A percentile compares a stretch with the other conserved stretches of the same genome.
Evolutionary conservation across 2,113 vertebrate species (phyloP).

Genomic region (Amphiprion ocellaris): DNA sequence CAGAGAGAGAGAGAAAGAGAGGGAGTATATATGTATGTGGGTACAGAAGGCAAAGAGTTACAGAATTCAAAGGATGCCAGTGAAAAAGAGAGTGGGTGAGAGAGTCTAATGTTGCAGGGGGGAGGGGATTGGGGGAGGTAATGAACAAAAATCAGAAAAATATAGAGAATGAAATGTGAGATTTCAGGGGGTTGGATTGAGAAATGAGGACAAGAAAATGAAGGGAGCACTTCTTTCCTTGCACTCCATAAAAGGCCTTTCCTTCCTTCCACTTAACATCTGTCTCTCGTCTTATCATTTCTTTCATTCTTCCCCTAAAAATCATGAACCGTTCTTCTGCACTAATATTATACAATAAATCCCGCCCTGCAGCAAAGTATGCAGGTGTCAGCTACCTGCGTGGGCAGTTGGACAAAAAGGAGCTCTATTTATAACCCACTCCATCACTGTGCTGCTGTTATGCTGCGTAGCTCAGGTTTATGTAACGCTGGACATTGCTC

Average conservation of each 20-base stretch:
- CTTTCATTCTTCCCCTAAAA: constrained; percentile 7
- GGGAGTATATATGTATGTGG: constrained; percentile 60
- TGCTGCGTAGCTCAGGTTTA: constrained; percentile 56
- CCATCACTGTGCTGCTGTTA: constrained; percentile 56
- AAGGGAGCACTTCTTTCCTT: constrained; percentile 21
- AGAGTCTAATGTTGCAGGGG: constrained; percentile 37
- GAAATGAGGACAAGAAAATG: constrained; percentile 65
- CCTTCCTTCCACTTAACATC: constrained; percentile 51
- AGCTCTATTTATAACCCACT: constrained; percentile 72
- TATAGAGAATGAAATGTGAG: constrained; percentile 57
- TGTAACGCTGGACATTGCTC: constrained; percentile 57
- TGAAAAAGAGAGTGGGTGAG: constrained; percentile 58
- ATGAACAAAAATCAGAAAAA: constrained; percentile 41
- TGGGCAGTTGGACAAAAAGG: constrained; percentile 65
- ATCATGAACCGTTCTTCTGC: constrained; percentile 4
- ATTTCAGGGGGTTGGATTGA: constrained; percentile 54
- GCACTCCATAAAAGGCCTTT: constrained; percentile 66
- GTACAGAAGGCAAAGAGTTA: constrained; percentile 67
- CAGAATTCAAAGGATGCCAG: constrained; percentile 72
- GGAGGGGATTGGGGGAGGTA: neutral
- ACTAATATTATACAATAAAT: constrained; percentile 34
- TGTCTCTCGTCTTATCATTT: constrained; percentile 20
- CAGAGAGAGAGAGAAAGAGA: constrained; percentile 40
- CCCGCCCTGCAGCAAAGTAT: constrained; percentile 50
- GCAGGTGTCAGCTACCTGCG: constrained; percentile 73